Evolutionary conservation across 2,113 vertebrate species (phyloP), one percentile per base, ranked within the genome.

Genomic region (Mormoops blainvillei): DNA sequence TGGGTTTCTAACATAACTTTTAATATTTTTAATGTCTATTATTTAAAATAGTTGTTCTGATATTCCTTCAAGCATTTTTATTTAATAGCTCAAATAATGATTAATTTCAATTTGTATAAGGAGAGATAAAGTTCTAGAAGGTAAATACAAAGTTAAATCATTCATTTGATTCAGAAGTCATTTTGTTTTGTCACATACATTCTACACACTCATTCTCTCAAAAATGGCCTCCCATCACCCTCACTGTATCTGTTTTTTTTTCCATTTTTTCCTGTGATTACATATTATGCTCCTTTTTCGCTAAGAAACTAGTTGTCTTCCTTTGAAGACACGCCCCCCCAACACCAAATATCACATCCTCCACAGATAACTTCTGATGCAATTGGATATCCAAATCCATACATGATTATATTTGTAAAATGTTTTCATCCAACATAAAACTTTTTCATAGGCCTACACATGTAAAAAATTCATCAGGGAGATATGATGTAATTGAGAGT

Each of bases 371-470:
- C 68, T 87, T 96, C 20, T 45, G 33, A 61, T 91, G 41, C 28
- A 84, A 80, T 19, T 67, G 82, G 48, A 84, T 58, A 7, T 88
- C 45, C 38, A 94, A 93, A 61, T 65, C 45, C 41, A 94, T 33
- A 54, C 9, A 15, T 68, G 63, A 93, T 63, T 68, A 16, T 80
- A 74, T 65, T 88, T 96, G 41, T 73, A 94, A 94, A 94, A 81
- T 13, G 71, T 41, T 7, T 14, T 84, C 63, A 61, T 56, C 28
- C 54, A 54, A 86, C 50, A 89, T 19, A 41, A 84, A 81, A 61
- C 8, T 91, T 85, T 77, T 45, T 13, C 26, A n/a, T 48, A 68
- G 36, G 31, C 67, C 63, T 68, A 24, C 4, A 26, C 24, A 14
- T 68, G 43, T 41, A 28, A 65, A 80, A 63, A 76, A 68, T 54